phyloP scores from a whole-genome alignment of 2,888 invertebrate genomes.

The Balanococcus diminutus region DNA sequence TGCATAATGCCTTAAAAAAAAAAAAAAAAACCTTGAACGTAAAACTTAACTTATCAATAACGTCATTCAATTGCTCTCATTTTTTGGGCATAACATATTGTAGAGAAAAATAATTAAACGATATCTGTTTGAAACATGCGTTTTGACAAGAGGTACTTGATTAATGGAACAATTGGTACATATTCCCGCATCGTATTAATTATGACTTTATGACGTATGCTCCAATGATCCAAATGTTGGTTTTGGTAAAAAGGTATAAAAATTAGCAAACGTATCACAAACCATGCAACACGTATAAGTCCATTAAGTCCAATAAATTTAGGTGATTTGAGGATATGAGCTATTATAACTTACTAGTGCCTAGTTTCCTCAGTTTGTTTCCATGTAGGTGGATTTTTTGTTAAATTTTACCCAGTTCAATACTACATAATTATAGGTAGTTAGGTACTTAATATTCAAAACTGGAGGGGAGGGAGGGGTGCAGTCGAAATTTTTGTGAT shows the following conservation, averaged over 20 bases:
- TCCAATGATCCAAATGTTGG: neutral
- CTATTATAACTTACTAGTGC: too few species aligned
- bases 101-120: too few species aligned
- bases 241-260: neutral
- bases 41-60: neutral
- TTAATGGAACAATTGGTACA: neutral
- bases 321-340: neutral
- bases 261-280: neutral
- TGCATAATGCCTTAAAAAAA: neutral
- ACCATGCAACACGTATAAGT: conserved; percentile 11
- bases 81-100: neutral
- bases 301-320: neutral
- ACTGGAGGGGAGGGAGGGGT: too few species aligned
- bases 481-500: too few species aligned
- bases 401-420: too few species aligned
- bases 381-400: too few species aligned
- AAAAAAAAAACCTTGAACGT: neutral
- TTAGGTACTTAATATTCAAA: too few species aligned
- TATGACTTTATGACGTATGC: neutral
- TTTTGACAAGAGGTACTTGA: neutral
- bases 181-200: neutral
- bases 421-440: too few species aligned
- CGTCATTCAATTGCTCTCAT: neutral
- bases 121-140: neutral
- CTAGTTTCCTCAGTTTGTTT: too few species aligned